Conservation (phyloP, 2,113 vertebrate genomes). For the Platichthys stellatus region DNA sequence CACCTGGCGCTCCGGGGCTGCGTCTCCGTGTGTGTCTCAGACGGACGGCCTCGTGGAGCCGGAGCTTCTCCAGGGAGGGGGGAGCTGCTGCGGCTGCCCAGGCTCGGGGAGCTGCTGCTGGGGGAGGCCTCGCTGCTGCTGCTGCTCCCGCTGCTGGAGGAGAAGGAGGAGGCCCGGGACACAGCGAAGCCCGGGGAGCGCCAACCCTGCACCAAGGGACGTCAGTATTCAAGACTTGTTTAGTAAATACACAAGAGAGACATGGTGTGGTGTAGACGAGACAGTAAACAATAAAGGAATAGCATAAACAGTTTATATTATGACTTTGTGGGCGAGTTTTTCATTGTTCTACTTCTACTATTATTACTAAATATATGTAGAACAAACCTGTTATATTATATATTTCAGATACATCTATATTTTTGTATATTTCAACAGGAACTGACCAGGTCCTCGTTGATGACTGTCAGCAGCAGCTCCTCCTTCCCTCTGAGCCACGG, state of each 20-base stretch:
- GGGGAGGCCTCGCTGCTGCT: constrained; percentile 68
- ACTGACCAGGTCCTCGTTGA: constrained; percentile 84
- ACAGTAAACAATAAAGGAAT: background rate
- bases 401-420: background rate
- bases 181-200: constrained; percentile 77
- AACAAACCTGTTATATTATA: background rate
- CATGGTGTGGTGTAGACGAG: background rate
- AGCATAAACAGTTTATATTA: background rate
- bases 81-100: constrained; percentile 72
- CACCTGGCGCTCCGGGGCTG: constrained; percentile 55
- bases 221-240: background rate
- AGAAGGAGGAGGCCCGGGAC: constrained; percentile 74
- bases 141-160: constrained; percentile 58
- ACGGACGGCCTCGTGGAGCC: background rate
- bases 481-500: constrained; percentile 86
- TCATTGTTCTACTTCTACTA: background rate
- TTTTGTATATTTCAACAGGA: background rate
- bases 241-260: background rate
- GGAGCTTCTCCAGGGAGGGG: constrained; percentile 68
- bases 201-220: constrained; percentile 71
- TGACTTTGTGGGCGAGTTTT: background rate
- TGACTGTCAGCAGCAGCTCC: constrained; percentile 83
- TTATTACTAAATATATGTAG: no score
- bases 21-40: constrained; percentile 5
- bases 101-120: constrained; percentile 77